phyloP scores from a whole-genome alignment of 2,888 invertebrate species.

The Lasius platythorax region DNA sequence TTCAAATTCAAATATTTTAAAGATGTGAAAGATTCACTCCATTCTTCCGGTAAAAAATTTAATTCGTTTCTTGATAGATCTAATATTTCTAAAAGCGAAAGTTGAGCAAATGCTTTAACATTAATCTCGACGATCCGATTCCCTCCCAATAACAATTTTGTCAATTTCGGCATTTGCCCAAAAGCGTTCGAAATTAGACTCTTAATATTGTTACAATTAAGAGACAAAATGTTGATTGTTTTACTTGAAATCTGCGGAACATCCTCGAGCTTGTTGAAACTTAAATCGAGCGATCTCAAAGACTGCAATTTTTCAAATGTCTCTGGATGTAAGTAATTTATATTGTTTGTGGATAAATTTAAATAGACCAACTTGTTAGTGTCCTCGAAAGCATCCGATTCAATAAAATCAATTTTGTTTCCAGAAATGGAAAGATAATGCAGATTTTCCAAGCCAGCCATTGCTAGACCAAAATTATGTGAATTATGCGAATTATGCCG shows the following conservation, averaged over 20 bases:
- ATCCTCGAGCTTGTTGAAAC: conserved; percentile 69
- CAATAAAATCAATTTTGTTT: background rate
- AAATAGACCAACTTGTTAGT: background rate
- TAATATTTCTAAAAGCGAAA: conserved; percentile 61
- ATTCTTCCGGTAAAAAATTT: conserved; percentile 33
- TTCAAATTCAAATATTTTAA: conserved; percentile 71
- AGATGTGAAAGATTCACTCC: background rate
- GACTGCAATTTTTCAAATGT: conserved; percentile 68
- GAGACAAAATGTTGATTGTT: conserved; percentile 63
- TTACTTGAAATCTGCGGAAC: conserved; percentile 70
- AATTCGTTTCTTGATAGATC: conserved; percentile 73
- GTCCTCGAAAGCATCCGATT: background rate
- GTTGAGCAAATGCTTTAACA: conserved; percentile 63
- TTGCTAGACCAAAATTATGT: no score
- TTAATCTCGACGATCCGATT: conserved; percentile 75
- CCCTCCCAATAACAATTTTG: conserved; percentile 70
- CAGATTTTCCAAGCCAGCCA: background rate
- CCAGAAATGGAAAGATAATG: background rate
- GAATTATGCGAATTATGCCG: background rate
- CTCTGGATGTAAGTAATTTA: fast-evolving
- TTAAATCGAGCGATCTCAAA: conserved; percentile 72
- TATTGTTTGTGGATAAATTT: background rate
- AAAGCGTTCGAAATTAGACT: conserved; percentile 68
- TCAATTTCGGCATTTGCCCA: conserved; percentile 66
- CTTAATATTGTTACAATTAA: conserved; percentile 75